Evolutionary conservation across 2,113 vertebrate species (phyloP), one percentile per base, ranked within the genome.

Genomic region (Pluvialis apricaria): DNA sequence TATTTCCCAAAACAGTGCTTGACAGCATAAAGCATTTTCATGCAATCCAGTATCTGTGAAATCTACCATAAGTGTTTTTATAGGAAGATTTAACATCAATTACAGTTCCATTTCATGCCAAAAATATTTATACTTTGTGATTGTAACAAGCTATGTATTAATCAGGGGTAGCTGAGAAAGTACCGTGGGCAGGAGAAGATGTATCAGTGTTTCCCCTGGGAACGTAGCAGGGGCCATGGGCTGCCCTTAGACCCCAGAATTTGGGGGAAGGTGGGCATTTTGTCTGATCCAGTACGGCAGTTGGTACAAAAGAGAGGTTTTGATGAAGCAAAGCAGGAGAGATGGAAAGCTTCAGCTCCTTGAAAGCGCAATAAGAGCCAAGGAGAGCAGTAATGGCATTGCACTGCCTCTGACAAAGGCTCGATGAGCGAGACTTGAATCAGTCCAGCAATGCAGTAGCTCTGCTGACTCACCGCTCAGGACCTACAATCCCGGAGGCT

Each of bases 11-110:
- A 97, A 92, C 89, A 86, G 58, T 70, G 54, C 71, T 88, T 92
- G 82, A 91, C 81, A 94, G 87, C 44, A 61, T 81, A 64, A 94
- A 95, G 71, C 18, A 70, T 87, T 95, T 90, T 65, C 80, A 45
- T 62, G 91, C 25, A 66, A 77, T 42, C 66, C 51, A 58, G 58
- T 91, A 77, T 94, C 89, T 94, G 66, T 91, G 84, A 92, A 94
- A 95, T 94, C 93, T 91, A 84, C 71, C 36, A 1, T 94, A 91
- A 96, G 84, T 85, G 81, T 91, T 97, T 91, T 94, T 91, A 77
- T 80, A 75, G 62, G 72, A 80, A 40, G 62, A 77, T 82, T 95
- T 91, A 86, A 47, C 18, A 22, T 91, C 91, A 95, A 82, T 96
- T 95, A 65, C 66, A 55, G 70, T 31, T 92, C 81, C 58, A 91